phyloP scores from a whole-genome alignment of 1,140 invertebrate species.

The Aphaenogaster floridana region DNA sequence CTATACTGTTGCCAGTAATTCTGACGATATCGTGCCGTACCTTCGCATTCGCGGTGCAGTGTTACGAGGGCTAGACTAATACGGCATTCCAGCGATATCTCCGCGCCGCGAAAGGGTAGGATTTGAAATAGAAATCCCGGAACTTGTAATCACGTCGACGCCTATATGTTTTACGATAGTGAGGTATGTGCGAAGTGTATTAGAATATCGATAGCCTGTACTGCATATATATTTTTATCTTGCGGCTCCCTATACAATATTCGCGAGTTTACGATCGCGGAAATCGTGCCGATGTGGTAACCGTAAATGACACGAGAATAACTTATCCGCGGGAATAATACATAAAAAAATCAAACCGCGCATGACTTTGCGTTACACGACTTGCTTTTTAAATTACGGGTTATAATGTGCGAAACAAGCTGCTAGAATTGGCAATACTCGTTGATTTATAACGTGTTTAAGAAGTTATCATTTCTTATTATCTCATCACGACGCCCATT shows the following conservation, averaged over 20 bases:
- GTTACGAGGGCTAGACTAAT: conserved; percentile 69
- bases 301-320: conserved; percentile 1
- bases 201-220: conserved; percentile 36
- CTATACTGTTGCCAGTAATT: conserved; percentile 69
- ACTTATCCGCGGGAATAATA: background rate
- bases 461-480: background rate
- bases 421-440: background rate
- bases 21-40: conserved; percentile 63
- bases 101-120: conserved; percentile 34
- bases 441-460: background rate
- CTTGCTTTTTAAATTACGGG: background rate
- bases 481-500: background rate
- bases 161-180: conserved; percentile 12
- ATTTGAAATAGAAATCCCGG: conserved; percentile 62
- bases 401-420: background rate
- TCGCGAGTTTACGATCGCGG: conserved; percentile 32
- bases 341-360: background rate
- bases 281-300: conserved; percentile 15
- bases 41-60: conserved; percentile 58
- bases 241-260: conserved; percentile 1
- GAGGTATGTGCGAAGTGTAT: conserved; percentile 21
- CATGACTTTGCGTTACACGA: background rate
- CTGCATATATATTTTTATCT: background rate
- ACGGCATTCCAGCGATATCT: conserved; percentile 66
- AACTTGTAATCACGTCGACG: conserved; percentile 54